Evolutionary conservation across 2,113 vertebrate species (phyloP), one percentile per base, ranked within the genome.

Genomic region (Ramphastos sulfuratus): DNA sequence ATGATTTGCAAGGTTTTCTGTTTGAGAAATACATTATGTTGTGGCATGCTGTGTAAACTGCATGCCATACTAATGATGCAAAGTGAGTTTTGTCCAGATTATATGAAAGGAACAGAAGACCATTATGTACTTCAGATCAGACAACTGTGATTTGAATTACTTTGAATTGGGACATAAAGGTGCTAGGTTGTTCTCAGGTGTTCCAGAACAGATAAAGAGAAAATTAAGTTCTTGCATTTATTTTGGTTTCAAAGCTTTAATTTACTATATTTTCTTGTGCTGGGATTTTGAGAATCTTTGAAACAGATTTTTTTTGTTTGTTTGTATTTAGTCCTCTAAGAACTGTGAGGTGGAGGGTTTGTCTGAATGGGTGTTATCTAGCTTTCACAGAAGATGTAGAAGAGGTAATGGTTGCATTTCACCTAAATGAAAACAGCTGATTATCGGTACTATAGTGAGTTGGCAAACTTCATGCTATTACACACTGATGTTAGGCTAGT

Each of bases 401-500:
- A 20, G 20, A 54, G 6, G 13, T 56, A 72, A 37, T 12, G 17
- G 9, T 44, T 89, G 10, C 5, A 2, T 17, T 66, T 66, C 54
- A 17, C 12, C 10, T 58, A 33, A 8, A 30, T 66, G n/a, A 48
- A 55, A 81, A 28, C 8, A 35, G 9, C 54, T 55, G 59, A 20
- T 72, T 67, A 50, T 60, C 8, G 10, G 12, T 17, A 30, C 39
- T 82, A 8, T 8, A 52, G 35, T 10, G 37, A 37, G 13, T 11
- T 65, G 23, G 12, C 56, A 77, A 50, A 55, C 2, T 37, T 31
- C 8, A 12, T 23, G 33, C 10, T 85, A 7, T 75, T 90, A 27
- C 30, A n/a, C 14, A 23, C 5, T 35, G 30, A 6, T 1, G 0
- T 59, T 85, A 71, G 15, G 12, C 15, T 65, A 37, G 18, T 24